Evolutionary conservation across 2,888 invertebrate genomes (phyloP).

Genomic region (Phymatocera aterrima): DNA sequence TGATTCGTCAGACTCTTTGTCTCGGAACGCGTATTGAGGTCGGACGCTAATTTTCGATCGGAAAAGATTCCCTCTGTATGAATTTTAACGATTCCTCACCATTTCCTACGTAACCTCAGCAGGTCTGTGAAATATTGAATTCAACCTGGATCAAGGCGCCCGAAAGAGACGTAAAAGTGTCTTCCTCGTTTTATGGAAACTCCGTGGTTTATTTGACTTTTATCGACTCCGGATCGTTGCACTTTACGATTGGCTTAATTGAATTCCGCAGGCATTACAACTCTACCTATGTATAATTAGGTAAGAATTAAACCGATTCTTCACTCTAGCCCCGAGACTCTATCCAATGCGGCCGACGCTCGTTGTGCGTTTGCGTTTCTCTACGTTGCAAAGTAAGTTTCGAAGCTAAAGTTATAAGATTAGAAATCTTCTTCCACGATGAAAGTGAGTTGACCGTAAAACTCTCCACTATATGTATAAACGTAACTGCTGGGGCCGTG

Average conservation of each 20-base stretch:
- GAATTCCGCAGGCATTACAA: neutral
- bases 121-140: neutral
- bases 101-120: neutral
- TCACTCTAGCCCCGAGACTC: neutral
- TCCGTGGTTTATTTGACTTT: neutral
- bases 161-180: neutral
- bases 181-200: neutral
- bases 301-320: constrained; percentile 12
- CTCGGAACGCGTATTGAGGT: no score
- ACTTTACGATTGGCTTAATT: constrained; percentile 21
- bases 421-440: neutral
- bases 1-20: no score
- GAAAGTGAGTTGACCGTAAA: constrained; percentile 17
- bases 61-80: neutral
- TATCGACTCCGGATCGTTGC: neutral
- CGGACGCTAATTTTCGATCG: no score
- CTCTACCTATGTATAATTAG: neutral
- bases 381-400: neutral
- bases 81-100: neutral
- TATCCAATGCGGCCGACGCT: neutral
- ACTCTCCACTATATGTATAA: no score
- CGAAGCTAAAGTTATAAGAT: neutral
- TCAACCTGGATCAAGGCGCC: neutral
- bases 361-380: neutral
- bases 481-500: neutral